Evolutionary conservation across 2,888 invertebrate genomes (phyloP), one percentile per base, ranked within the genome.

Genomic region (Orgyia antiqua): DNA sequence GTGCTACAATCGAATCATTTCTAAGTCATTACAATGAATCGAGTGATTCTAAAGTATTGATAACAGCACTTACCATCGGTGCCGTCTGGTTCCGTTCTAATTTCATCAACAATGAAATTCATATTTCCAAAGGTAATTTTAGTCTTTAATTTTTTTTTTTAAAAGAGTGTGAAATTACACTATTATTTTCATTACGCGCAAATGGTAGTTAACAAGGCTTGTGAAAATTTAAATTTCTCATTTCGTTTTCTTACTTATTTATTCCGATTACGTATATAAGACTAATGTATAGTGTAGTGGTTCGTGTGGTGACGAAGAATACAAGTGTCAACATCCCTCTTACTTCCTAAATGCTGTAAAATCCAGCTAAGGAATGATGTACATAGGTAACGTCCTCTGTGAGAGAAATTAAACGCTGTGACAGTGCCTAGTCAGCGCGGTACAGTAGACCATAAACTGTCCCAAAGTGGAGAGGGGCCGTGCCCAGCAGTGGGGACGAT

Each of bases 1-100:
- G 52, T 53, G 51, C 42, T 47, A 42, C 49, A 48, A 63, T 52
- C 50, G 41, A 49, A 54, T 56, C 47, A 54, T 57, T 58, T 52
- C 59, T 53, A 39, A 45, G 42, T 50, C 40, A 61, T 63, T 58
- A 61, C 50, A 51, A 50, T 53, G 50, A 56, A 52, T 54, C 57
- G 41, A 48, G 55, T 54, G 57, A 47, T 53, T 50, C 24, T 49
- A 42, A 42, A 39, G 46, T 17, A 45, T 45, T 41, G 46, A 54
- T 56, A 57, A 51, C 48, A 50, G 51, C 45, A 55, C 45, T 48
- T 45, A 51, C 41, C 36, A 18, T 27, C 28, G 34, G 20, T 40
- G 34, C 37, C 35, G 35, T 48, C 44, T 32, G 13, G 34, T 44
- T 29, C 51, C 43, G 50, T 51, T 49, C 41, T 31, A 38, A 52